A percentile compares a stretch with the other conserved stretches of the same genome.
Evolutionary conservation across 2,888 invertebrate species (phyloP).

Genomic region (Stegophylla sp.): DNA sequence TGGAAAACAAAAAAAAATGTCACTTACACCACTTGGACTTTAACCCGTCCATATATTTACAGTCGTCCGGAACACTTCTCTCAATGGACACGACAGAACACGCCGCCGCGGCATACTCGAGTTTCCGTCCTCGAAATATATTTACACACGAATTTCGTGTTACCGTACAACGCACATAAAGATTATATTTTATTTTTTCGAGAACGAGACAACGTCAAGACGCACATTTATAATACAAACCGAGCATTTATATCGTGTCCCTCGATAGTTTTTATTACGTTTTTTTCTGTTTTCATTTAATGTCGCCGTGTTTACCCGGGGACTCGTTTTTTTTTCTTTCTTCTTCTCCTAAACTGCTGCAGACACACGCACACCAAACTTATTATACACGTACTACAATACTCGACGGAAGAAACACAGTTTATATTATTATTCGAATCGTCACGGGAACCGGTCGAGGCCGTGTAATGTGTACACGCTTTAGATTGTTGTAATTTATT

Average conservation of each 20-base stretch:
- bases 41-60: too few species aligned
- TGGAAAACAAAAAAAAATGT: too few species aligned
- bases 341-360: too few species aligned
- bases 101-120: too few species aligned
- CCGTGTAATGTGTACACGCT: neutral
- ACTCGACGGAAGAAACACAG: neutral
- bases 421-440: constrained; percentile 56
- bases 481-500: constrained; percentile 29
- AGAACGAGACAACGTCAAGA: constrained; percentile 6
- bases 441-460: constrained; percentile 57
- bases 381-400: neutral
- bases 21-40: too few species aligned
- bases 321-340: constrained; percentile 9
- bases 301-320: constrained; percentile 32
- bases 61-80: too few species aligned
- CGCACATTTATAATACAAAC: constrained; percentile 15
- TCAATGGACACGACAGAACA: too few species aligned
- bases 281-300: constrained; percentile 27
- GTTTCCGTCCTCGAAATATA: too few species aligned
- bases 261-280: constrained; percentile 51
- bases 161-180: neutral
- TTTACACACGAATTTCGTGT: neutral
- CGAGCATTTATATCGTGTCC: constrained; percentile 21
- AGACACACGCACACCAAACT: neutral
- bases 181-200: constrained; percentile 17